These are phyloP conservation scores for Nebria brevicollis DNA, from an alignment of 2,888 invertebrate species.

Conservation along the genomic window DNA sequence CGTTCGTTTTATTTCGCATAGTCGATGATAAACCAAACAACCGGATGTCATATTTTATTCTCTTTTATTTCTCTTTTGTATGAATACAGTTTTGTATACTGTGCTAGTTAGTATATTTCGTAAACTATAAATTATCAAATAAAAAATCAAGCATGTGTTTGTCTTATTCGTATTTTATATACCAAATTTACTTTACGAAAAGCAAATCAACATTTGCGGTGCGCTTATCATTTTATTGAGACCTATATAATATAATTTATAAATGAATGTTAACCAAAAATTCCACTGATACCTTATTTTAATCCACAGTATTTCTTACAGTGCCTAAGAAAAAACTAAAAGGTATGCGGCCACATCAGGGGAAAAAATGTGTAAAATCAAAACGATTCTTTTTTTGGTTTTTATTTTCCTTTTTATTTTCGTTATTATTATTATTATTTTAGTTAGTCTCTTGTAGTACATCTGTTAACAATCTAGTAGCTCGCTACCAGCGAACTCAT, in stretches of 20 bases:
- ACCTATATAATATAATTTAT: conserved; percentile 36
- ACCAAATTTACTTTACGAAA: background rate
- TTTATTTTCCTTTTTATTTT: conserved; percentile 22
- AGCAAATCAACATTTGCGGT: too few relatives aligned
- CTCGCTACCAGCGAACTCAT: conserved; percentile 46
- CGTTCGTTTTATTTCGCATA: background rate
- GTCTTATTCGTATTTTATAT: conserved; percentile 21
- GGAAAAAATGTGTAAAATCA: conserved; percentile 47
- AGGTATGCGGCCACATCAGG: conserved; percentile 63
- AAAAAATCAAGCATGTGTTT: conserved; percentile 40
- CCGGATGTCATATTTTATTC: conserved; percentile 41
- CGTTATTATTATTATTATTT: conserved; percentile 37
- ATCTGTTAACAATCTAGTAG: conserved; percentile 44
- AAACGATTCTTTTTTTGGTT: conserved; percentile 42
- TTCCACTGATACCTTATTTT: conserved; percentile 61
- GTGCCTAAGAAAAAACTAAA: conserved; percentile 83
- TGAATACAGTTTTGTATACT: conserved; percentile 44
- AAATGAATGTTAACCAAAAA: conserved; percentile 48
- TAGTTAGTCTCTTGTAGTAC: conserved; percentile 47
- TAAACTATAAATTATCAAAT: conserved; percentile 40
- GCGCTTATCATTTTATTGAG: conserved; percentile 21
- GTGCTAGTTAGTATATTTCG: conserved; percentile 43
- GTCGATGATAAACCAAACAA: conserved; percentile 19
- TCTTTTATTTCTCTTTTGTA: conserved; percentile 32
- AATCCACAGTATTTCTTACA: conserved; percentile 74